Percentiles rank a stretch among this genome's conserved stretches.
These are phyloP conservation scores for Taxidea taxus DNA, from an alignment of 2,113 vertebrate genomes.

Conservation along the genomic window DNA sequence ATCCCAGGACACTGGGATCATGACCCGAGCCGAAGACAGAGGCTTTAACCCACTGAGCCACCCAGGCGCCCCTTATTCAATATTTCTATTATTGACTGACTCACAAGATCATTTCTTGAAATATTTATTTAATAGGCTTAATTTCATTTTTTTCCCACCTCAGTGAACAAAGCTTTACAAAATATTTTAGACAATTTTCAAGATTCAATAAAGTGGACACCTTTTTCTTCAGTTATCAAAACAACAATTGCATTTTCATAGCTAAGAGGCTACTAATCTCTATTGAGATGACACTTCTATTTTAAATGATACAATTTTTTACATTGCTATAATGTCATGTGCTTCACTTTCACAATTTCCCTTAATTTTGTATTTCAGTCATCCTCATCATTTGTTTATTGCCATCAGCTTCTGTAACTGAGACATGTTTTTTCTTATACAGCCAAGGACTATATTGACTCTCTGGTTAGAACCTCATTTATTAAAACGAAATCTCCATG, in stretches of 20 bases:
- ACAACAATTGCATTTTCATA: neutral
- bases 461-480: neutral
- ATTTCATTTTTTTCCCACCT: neutral
- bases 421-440: neutral
- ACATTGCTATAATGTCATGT: neutral
- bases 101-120: neutral
- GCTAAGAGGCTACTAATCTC: neutral
- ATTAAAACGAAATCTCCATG: neutral
- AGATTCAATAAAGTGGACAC: neutral
- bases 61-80: too few relatives aligned
- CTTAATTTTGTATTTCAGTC: neutral
- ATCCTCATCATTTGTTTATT: neutral
- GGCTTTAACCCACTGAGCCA: too few relatives aligned
- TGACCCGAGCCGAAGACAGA: too few relatives aligned
- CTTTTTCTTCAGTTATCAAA: neutral
- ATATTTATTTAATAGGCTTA: neutral
- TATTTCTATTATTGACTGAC: neutral
- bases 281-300: neutral
- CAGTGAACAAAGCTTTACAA: neutral
- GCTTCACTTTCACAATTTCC: neutral
- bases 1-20: too few relatives aligned
- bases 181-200: neutral
- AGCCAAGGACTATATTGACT: neutral
- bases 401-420: neutral
- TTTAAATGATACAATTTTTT: neutral